Conservation (phyloP, 2,113 vertebrate genomes). For the Aegithalos caudatus region DNA sequence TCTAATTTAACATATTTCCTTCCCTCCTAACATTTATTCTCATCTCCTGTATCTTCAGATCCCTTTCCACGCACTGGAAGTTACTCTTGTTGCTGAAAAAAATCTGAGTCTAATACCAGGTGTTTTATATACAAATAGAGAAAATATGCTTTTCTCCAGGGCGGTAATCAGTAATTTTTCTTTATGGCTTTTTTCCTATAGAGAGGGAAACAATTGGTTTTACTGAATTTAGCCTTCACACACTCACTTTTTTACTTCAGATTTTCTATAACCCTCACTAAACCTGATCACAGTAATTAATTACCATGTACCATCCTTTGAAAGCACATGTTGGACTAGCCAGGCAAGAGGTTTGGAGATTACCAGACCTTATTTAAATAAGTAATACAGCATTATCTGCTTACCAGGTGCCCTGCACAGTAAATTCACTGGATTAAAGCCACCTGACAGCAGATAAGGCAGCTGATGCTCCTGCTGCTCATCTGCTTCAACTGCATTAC, state of each 20-base stretch:
- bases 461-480: slow-evolving; percentile 68
- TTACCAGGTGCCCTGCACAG: slow-evolving; percentile 72
- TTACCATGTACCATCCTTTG: not conserved
- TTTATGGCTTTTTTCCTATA: not conserved
- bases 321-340: not conserved
- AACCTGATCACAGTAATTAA: not conserved
- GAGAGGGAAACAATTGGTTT: not conserved
- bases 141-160: not conserved
- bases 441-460: slow-evolving; percentile 74
- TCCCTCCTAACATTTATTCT: not conserved
- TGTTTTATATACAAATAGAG: not conserved
- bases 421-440: slow-evolving; percentile 74
- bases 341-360: not conserved
- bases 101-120: not conserved
- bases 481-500: not conserved
- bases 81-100: not conserved
- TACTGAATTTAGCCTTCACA: not conserved
- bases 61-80: not conserved
- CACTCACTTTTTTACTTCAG: not conserved
- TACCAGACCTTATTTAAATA: not conserved
- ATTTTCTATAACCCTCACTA: not conserved
- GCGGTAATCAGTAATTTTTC: not conserved
- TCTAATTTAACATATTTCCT: not conserved
- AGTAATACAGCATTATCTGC: not conserved
- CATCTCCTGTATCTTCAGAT: not conserved